Evolutionary conservation across 92 coral and sea anemone genomes (phyloP).

Genomic region (Zoanthus sansibaricus): DNA sequence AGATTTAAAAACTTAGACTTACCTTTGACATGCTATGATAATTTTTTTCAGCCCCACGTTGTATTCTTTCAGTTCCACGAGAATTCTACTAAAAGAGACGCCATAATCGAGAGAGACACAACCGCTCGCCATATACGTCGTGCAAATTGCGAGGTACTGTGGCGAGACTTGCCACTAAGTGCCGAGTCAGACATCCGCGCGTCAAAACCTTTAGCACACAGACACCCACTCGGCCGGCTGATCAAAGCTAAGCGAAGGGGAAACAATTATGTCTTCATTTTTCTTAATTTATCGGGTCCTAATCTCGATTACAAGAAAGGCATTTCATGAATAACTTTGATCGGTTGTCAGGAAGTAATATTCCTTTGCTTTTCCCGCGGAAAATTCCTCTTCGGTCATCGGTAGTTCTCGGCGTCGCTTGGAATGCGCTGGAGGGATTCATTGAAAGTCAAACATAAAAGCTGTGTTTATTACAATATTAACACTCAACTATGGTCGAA

Average conservation of each 20-base stretch:
- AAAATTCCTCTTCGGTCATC: conserved; percentile 6
- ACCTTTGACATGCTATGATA: conserved; percentile 41
- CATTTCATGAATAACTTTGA: not conserved
- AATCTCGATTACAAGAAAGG: conserved; percentile 29
- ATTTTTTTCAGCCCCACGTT: not conserved
- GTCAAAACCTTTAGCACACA: conserved; percentile 45
- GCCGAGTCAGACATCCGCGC: conserved; percentile 6
- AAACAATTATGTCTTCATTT: conserved; percentile 24
- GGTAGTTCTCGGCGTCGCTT: not conserved
- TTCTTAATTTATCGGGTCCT: conserved; percentile 11
- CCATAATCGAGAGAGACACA: conserved; percentile 4
- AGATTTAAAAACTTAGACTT: not conserved
- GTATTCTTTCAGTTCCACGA: not conserved
- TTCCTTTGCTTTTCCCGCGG: conserved; percentile 28
- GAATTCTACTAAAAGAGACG: not conserved
- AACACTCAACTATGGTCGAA: not conserved
- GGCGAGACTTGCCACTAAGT: conserved; percentile 14
- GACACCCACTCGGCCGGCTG: conserved; percentile 53
- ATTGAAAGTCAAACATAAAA: not conserved
- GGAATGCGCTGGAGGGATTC: not conserved
- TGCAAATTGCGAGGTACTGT: conserved; percentile 35
- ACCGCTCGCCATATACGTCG: conserved; percentile 17
- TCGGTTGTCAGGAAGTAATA: not conserved
- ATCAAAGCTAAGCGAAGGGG: conserved; percentile 27
- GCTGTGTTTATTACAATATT: not conserved